Conservation (phyloP, 2,113 vertebrate species). For the Mus musculus region DNA sequence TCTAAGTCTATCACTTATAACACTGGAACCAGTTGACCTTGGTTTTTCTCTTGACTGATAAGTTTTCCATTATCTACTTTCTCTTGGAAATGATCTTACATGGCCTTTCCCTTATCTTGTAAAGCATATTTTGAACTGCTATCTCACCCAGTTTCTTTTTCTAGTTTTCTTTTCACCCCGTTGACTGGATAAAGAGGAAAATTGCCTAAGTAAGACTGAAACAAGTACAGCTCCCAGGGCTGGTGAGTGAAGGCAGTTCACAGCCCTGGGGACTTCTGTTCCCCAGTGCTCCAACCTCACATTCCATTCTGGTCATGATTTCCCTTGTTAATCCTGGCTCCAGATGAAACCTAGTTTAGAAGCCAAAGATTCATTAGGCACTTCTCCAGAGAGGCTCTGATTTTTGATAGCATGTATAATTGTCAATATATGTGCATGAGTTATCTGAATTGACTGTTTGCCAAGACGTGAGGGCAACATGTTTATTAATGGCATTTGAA, state of each 20-base stretch:
- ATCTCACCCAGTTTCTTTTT: background rate
- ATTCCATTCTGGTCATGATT: slow-evolving; percentile 68
- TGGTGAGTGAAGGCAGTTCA: slow-evolving; percentile 48
- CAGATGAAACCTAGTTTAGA: slow-evolving; percentile 57
- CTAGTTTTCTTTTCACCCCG: slow-evolving; percentile 8
- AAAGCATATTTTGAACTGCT: background rate
- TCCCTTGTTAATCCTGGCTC: slow-evolving; percentile 64
- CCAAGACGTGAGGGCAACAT: background rate
- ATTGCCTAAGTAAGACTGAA: background rate
- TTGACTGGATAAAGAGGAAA: slow-evolving; percentile 13
- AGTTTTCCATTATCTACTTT: background rate
- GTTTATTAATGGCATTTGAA: background rate
- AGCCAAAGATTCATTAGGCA: slow-evolving; percentile 58
- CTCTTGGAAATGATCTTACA: background rate
- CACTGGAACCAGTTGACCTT: background rate
- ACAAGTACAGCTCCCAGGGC: slow-evolving; percentile 23
- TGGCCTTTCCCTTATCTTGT: background rate
- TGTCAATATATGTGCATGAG: slow-evolving; percentile 51
- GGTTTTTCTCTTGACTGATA: background rate
- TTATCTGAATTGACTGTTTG: slow-evolving; percentile 1
- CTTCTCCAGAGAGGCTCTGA: slow-evolving; percentile 54
- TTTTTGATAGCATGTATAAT: slow-evolving; percentile 24
- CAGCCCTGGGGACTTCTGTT: slow-evolving; percentile 63
- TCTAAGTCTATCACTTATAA: background rate
- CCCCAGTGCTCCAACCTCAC: slow-evolving; percentile 60